A percentile compares a stretch with the other conserved stretches of the same genome.
Conservation (phyloP, 1,140 invertebrate genomes). For the Anoplophora glabripennis region DNA sequence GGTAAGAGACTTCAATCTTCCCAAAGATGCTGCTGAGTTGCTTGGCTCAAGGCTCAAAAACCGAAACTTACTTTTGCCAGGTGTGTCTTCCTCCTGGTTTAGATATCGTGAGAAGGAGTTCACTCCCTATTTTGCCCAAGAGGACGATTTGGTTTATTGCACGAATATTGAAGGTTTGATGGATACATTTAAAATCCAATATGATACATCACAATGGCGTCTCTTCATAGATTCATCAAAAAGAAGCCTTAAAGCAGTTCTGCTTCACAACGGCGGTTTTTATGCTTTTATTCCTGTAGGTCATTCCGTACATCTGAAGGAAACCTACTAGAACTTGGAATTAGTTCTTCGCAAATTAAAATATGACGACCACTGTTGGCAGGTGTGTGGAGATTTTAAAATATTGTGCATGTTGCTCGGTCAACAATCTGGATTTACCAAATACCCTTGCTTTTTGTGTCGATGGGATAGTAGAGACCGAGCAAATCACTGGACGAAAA, state of each 20-base stretch:
- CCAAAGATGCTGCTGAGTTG: constrained; percentile 1
- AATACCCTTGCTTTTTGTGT: too few species aligned
- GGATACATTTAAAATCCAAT: constrained; percentile 1
- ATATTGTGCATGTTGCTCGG: neutral
- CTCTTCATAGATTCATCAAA: too few species aligned
- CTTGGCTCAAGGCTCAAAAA: constrained; percentile 8
- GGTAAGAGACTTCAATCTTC: constrained; percentile 3
- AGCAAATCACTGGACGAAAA: neutral
- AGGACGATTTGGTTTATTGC: constrained; percentile 11
- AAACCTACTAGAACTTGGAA: constrained; percentile 5
- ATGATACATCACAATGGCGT: constrained; percentile 2
- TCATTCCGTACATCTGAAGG: constrained; percentile 2
- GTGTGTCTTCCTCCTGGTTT: neutral
- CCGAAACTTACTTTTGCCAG: constrained; percentile 1
- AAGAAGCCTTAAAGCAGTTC: too few species aligned
- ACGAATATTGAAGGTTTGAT: constrained; percentile 8
- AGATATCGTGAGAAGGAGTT: neutral
- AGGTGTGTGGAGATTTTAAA: constrained; percentile 1
- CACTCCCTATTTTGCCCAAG: neutral
- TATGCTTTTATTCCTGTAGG: neutral
- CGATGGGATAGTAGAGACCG: neutral
- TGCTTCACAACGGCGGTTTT: too few species aligned
- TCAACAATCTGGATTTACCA: too few species aligned
- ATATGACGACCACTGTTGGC: constrained; percentile 5
- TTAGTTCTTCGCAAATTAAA: neutral